These are phyloP conservation scores for Eucera pruinosa DNA, from an alignment of 2,888 invertebrate species.

Conservation along the genomic window DNA sequence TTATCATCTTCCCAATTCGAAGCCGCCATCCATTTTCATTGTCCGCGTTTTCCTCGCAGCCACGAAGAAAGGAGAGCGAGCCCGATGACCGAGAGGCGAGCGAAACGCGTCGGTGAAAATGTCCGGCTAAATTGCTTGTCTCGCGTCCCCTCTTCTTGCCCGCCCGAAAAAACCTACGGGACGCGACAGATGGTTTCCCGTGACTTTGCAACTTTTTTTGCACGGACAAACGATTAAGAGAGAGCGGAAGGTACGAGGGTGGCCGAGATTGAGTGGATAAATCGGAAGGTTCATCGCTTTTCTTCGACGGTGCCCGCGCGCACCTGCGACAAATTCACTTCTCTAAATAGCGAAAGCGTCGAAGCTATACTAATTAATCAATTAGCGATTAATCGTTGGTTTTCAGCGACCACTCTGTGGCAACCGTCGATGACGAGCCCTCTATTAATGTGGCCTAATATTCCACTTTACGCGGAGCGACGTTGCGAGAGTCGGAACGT, in stretches of 20 bases:
- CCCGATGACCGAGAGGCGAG: slow-evolving; percentile 57
- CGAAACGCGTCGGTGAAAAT: slow-evolving; percentile 54
- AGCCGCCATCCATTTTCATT: no score
- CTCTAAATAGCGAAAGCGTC: slow-evolving; percentile 17
- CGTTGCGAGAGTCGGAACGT: no score
- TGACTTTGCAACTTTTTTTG: slow-evolving; percentile 66
- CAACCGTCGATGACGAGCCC: neutral
- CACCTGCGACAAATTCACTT: no score
- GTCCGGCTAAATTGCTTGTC: slow-evolving; percentile 68
- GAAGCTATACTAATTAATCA: neutral
- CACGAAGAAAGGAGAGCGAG: no score
- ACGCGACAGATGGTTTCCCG: slow-evolving; percentile 51
- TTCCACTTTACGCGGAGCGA: slow-evolving; percentile 8
- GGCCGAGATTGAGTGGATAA: no score
- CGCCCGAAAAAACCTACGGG: slow-evolving; percentile 10
- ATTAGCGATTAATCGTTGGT: neutral
- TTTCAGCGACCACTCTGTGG: neutral
- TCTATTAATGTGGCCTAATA: slow-evolving; percentile 7
- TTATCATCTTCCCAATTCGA: no score
- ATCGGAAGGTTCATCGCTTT: no score
- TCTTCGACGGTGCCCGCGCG: no score
- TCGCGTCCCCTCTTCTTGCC: slow-evolving; percentile 13
- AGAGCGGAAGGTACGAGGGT: no score
- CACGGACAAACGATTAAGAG: slow-evolving; percentile 52
- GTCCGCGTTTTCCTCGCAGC: no score